Base-by-base conservation (phyloP, 2,888 invertebrate genomes). In the Orthonychiurus folsomi region DNA sequence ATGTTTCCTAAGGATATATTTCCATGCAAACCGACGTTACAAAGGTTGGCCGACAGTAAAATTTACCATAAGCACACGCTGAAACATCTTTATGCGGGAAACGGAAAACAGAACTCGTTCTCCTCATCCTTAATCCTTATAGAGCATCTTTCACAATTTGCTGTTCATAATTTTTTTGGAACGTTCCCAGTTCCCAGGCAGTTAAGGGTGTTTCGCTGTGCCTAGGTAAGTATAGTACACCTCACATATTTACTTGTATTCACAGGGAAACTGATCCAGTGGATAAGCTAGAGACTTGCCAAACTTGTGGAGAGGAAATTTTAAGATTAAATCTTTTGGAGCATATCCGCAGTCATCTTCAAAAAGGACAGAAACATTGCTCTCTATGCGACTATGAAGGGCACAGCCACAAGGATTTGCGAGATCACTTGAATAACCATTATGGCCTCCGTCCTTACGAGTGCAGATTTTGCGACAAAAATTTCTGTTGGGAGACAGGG, bases 381-480 rank as follows among this genome's bases (percentile, higher is more conserved):
- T 23, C 48, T 3, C 48, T 59, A 15, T 59, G 59, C 24, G 25
- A n/a, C 20, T 59, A 59, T 23, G 3, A 20, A 20, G 59, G 28
- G 3, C 23, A 37, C 12, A 37, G n/a, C 23, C 23, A 23, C 3
- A 37, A 37, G 37, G 48, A 59, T 37, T 50, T 59, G 20, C 47
- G 23, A n/a, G 59, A 59, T 12, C 59, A 59, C 25, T 23, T 59
- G 24, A 59, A 59, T 23, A 59, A 50, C 3, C 59, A 59, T 20
- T 59, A 59, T 50, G 21, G 18, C 18, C 3, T 59, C 48, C 26
- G 37, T n/a, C 59, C 59, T 2, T 59, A 59, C 59, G 47, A 59
- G 50, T 59, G 59, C 20, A 47, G 59, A 20, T 59, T 24, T 24
- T 59, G 59, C 20, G 47, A 59, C 50, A 59, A 59, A 25, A n/a